These are phyloP conservation scores for Lagocephalus sceleratus DNA, from an alignment of 2,797 vertebrate genomes.

Conservation along the genomic window DNA sequence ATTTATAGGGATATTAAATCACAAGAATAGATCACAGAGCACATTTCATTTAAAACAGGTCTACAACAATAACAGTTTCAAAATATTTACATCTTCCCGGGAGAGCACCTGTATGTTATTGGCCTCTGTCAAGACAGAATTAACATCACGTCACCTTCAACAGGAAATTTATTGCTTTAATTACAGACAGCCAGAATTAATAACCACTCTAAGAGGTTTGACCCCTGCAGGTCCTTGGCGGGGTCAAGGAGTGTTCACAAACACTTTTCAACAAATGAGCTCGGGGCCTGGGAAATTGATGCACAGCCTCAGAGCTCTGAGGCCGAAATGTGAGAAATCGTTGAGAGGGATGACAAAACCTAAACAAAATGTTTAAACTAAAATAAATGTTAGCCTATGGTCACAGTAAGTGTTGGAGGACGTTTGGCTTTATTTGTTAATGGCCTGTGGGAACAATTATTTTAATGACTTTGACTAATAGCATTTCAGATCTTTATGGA, in stretches of 20 bases:
- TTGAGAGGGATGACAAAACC: not conserved
- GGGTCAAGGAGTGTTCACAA: conserved; percentile 59
- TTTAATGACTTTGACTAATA: too few relatives aligned
- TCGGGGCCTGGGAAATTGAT: conserved; percentile 37
- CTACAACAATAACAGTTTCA: not conserved
- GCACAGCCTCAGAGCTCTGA: not conserved
- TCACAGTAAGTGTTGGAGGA: too few relatives aligned
- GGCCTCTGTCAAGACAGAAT: conserved; percentile 56
- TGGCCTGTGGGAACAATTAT: too few relatives aligned
- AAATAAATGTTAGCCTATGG: too few relatives aligned
- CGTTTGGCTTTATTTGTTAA: too few relatives aligned
- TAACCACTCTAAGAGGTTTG: conserved; percentile 56
- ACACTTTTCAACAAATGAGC: conserved; percentile 54
- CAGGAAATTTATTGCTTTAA: conserved; percentile 74
- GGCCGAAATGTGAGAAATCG: not conserved
- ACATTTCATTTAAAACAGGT: not conserved
- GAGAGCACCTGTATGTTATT: conserved; percentile 60
- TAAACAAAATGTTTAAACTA: not conserved
- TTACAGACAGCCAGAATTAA: conserved; percentile 68
- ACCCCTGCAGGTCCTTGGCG: conserved; percentile 46
- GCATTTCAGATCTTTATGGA: too few relatives aligned
- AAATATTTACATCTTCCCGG: conserved; percentile 12
- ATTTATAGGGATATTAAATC: too few relatives aligned
- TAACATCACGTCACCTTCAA: conserved; percentile 65
- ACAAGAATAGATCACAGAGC: too few relatives aligned